These are phyloP conservation scores for Xiphophorus hellerii DNA, from an alignment of 2,113 vertebrate genomes.

Conservation along the genomic window DNA sequence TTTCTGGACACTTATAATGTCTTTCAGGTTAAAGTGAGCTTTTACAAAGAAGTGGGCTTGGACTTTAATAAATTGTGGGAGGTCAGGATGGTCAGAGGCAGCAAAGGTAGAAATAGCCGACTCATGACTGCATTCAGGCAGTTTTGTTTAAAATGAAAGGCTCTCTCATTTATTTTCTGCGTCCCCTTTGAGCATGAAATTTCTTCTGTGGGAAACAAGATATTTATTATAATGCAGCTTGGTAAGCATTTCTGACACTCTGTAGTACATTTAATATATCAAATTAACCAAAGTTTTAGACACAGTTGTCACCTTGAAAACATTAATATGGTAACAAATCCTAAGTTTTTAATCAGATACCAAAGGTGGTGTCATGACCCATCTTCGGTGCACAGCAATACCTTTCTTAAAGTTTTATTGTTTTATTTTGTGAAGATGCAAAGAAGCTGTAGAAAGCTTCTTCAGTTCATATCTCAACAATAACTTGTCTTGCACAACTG, in stretches of 20 bases:
- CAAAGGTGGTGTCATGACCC: too few species aligned
- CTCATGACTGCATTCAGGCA: constrained; percentile 20
- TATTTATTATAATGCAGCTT: constrained; percentile 3
- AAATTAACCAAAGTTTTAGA: constrained; percentile 13
- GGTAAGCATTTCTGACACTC: constrained; percentile 4
- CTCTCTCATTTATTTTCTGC: neutral
- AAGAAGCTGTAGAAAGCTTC: too few species aligned
- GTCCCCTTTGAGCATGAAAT: neutral
- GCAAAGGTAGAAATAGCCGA: constrained; percentile 16
- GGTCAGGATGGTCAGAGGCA: constrained; percentile 41
- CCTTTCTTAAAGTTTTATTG: too few species aligned
- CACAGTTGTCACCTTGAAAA: neutral
- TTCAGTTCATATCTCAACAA: too few species aligned
- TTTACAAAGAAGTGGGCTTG: constrained; percentile 33
- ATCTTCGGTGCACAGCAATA: too few species aligned
- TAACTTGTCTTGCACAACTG: too few species aligned
- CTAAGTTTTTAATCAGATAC: too few species aligned
- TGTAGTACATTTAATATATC: neutral
- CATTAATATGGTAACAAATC: too few species aligned
- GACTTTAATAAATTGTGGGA: constrained; percentile 27
- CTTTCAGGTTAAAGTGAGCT: constrained; percentile 28
- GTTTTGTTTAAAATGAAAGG: neutral
- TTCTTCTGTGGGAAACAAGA: neutral
- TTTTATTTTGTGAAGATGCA: too few species aligned
- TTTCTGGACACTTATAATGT: constrained; percentile 51